Evolutionary conservation across 1,140 invertebrate genomes (phyloP), one percentile per base, ranked within the genome.

Genomic region (Marisa cornuarietis): DNA sequence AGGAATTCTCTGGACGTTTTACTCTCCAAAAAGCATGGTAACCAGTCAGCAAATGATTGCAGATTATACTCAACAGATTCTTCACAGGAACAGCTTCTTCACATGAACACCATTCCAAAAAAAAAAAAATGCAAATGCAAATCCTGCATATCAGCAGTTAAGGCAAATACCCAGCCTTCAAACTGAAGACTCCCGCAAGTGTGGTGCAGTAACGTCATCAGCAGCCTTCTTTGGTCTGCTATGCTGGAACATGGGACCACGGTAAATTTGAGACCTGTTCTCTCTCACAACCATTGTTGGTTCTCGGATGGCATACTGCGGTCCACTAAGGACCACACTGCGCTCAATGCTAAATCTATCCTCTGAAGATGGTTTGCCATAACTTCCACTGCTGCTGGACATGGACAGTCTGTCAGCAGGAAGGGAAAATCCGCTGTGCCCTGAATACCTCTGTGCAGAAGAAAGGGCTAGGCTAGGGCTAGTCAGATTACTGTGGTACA

Each of bases 101-200:
- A 42, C 31, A 42, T 42, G n/a, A 58, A 18, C 16, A 58, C 54
- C 16, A 18, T 58, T 58, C 54, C 54, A 58, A 58, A 14, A 11
- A 11, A 58, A 18, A 58, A 58, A 58, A 18, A 58, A 58, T 8
- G 8, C 11, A 58, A 58, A 58, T 58, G 54, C 54, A 5, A 58
- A 58, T 58, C 54, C 54, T 58, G 11, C 54, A 4, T 58, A 14
- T 58, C 11, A 58, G 11, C 11, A 58, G 54, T 58, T 42, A 58
- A 58, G 54, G 54, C 69, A 20, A 5, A 49, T 24, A 22, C 8
- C 31, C 11, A 20, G 49, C 52, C 18, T 74, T 84, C 72, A 87
- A 20, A 88, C 87, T 68, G 87, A 86, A 14, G 87, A 88, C 51
- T 88, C 87, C 72, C 86, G 84, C 22, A 85, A 78, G 79, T 83